phyloP scores from a whole-genome alignment of 2,797 vertebrate genomes.

The Orientallactaga sibirica region DNA sequence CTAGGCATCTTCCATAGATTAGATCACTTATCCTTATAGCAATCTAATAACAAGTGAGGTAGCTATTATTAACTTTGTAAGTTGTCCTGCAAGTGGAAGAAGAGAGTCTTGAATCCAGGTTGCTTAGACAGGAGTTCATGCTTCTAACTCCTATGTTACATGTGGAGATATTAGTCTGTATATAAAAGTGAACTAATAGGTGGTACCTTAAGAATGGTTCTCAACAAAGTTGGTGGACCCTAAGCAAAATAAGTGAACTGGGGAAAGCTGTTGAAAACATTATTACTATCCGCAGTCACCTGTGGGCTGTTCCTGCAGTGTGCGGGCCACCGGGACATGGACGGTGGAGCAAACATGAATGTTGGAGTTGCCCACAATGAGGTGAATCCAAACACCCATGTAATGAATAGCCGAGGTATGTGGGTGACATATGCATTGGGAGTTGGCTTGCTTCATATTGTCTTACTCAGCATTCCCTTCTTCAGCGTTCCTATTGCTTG shows the following conservation, averaged over 20 bases:
- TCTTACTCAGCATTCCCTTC: no score
- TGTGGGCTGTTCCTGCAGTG: no score
- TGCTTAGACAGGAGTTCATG: neutral
- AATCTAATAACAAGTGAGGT: neutral
- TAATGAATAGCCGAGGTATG: no score
- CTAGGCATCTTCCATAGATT: neutral
- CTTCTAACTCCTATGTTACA: neutral
- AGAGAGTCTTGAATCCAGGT: neutral
- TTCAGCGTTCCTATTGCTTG: no score
- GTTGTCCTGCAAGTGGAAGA: neutral
- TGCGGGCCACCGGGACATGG: no score
- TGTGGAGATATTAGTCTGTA: neutral
- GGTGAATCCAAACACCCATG: no score
- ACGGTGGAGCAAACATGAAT: no score
- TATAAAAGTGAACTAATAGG: neutral
- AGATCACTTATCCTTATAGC: neutral
- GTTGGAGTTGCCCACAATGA: no score
- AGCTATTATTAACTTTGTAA: neutral
- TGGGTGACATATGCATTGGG: no score
- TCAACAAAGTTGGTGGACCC: neutral
- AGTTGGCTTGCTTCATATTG: no score
- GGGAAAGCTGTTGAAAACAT: conserved; percentile 18
- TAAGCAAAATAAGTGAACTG: neutral
- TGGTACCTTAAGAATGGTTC: neutral
- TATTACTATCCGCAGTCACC: neutral